These are phyloP conservation scores for Eucidaris tribuloides DNA, from an alignment of 35 echinoderm and acorn worm species.

Conservation along the genomic window DNA sequence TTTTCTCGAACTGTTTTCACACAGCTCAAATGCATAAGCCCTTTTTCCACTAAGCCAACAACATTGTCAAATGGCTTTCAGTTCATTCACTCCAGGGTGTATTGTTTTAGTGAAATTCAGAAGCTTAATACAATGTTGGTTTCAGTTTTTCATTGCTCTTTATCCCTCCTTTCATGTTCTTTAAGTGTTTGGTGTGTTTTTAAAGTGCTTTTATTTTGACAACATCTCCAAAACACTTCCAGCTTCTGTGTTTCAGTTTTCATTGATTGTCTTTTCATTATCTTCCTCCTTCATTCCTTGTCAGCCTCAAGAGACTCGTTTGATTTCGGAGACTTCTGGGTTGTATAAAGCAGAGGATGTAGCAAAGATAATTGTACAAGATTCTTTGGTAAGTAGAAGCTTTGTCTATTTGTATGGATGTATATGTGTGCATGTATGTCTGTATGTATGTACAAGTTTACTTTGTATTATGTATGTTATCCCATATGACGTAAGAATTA, in stretches of 20 bases:
- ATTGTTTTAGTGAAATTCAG: background rate
- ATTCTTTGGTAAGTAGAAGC: constrained; percentile 76
- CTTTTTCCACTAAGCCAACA: too few species aligned
- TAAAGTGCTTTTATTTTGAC: background rate
- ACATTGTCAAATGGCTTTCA: too few species aligned
- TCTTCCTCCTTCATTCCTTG: background rate
- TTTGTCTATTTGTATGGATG: too few species aligned
- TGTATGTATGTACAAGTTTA: too few species aligned
- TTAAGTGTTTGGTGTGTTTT: background rate
- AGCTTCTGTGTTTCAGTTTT: background rate
- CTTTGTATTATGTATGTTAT: too few species aligned
- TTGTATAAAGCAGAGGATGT: constrained; percentile 79
- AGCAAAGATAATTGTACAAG: constrained; percentile 64
- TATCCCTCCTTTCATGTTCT: background rate
- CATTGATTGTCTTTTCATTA: background rate
- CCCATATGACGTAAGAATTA: too few species aligned
- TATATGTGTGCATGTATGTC: too few species aligned
- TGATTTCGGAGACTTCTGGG: constrained; percentile 91
- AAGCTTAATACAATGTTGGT: background rate
- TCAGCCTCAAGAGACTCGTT: constrained; percentile 78
- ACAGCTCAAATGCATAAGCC: too few species aligned
- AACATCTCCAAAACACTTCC: background rate
- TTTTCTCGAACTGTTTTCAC: too few species aligned
- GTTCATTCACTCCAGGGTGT: too few species aligned
- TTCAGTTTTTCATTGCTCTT: background rate